Percentiles rank a stretch among this genome's conserved stretches.
Conservation (phyloP, 2,888 invertebrate species). For the Cataglyphis rosenhaueri region DNA sequence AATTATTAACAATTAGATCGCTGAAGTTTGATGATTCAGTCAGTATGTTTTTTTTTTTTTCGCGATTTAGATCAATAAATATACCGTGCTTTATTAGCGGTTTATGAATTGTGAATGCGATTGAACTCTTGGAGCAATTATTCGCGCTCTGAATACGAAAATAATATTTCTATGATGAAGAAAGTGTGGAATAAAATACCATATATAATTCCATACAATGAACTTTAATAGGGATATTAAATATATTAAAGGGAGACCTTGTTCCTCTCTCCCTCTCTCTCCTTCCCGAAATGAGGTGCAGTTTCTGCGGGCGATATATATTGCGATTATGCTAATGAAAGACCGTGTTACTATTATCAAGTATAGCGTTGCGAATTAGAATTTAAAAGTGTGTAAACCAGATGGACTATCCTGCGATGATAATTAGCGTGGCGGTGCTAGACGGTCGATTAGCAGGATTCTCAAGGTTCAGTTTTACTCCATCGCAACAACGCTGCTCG, state of each 20-base stretch:
- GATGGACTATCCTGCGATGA: slow-evolving; percentile 54
- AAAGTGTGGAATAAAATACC: slow-evolving; percentile 30
- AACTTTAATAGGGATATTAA: slow-evolving; percentile 3
- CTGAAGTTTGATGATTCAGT: slow-evolving; percentile 28
- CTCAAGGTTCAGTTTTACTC: slow-evolving; percentile 63
- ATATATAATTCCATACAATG: background rate
- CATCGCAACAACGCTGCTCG: background rate
- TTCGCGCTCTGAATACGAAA: background rate
- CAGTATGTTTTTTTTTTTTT: background rate
- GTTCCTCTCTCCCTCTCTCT: no score
- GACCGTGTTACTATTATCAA: slow-evolving; percentile 18
- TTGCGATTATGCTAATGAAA: slow-evolving; percentile 44
- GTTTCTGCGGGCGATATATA: slow-evolving; percentile 9
- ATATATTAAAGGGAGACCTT: background rate
- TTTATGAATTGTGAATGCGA: slow-evolving; percentile 11
- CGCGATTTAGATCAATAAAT: slow-evolving; percentile 13
- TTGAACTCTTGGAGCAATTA: slow-evolving; percentile 12
- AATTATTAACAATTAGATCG: slow-evolving; percentile 12
- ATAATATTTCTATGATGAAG: background rate
- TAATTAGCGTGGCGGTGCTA: slow-evolving; percentile 74
- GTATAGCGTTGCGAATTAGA: slow-evolving; percentile 50
- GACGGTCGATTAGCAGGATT: slow-evolving; percentile 70
- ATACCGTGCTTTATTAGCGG: slow-evolving; percentile 23
- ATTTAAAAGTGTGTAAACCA: slow-evolving; percentile 53
- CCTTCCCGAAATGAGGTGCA: background rate